A percentile compares a stretch with the other conserved stretches of the same genome.
phyloP scores from a whole-genome alignment of 2,113 vertebrate species.

The Hirundichthys speculiger region DNA sequence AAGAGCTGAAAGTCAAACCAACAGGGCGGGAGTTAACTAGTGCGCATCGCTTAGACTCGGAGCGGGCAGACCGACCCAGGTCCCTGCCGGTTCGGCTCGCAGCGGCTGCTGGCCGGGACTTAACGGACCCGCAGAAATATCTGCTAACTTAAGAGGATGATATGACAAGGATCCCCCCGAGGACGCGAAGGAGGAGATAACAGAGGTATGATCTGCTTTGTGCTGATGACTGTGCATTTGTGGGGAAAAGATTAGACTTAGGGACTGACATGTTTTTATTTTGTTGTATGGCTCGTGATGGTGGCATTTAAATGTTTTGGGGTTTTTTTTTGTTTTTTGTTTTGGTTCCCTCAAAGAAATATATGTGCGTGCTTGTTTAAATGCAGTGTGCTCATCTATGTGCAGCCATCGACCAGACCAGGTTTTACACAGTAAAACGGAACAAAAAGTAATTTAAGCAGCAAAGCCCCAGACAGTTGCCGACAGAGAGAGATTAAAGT shows the following conservation, averaged over 20 bases:
- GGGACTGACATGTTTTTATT: neutral
- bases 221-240: constrained; percentile 40
- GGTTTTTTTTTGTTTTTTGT: too few relatives aligned
- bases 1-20: constrained; percentile 28
- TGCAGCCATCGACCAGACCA: constrained; percentile 11
- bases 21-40: constrained; percentile 53
- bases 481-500: constrained; percentile 66
- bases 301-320: too few relatives aligned
- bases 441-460: constrained; percentile 44
- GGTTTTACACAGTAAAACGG: constrained; percentile 2
- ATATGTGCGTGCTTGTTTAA: constrained; percentile 1
- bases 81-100: constrained; percentile 3
- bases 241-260: neutral
- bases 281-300: too few relatives aligned
- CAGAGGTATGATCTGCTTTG: constrained; percentile 54
- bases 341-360: too few relatives aligned
- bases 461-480: constrained; percentile 55
- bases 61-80: constrained; percentile 22
- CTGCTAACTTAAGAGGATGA: constrained; percentile 48
- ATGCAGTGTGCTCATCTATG: constrained; percentile 1
- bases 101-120: constrained; percentile 36
- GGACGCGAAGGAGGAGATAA: constrained; percentile 27
- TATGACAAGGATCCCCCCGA: constrained; percentile 43
- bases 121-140: constrained; percentile 22
- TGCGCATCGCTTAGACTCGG: constrained; percentile 49